Conservation (phyloP, 1,140 invertebrate genomes). For the Drosophila prosaltans region DNA sequence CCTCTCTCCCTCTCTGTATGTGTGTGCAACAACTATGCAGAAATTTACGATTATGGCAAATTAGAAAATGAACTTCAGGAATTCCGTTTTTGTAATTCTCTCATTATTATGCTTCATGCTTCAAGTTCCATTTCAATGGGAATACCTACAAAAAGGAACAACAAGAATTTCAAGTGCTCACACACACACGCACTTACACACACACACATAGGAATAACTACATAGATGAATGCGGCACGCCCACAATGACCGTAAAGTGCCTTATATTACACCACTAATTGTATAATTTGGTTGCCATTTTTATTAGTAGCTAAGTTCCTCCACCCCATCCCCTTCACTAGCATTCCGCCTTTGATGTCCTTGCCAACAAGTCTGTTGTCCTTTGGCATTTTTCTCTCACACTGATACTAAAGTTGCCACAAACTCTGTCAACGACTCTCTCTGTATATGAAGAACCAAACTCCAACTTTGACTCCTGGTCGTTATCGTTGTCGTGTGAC, state of each 20-base stretch:
- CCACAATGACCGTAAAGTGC: constrained; percentile 76
- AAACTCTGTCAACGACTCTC: background rate
- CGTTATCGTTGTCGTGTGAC: constrained; percentile 16
- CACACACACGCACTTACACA: constrained; percentile 11
- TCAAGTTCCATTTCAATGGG: background rate
- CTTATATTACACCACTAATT: constrained; percentile 79
- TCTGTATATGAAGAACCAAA: too few relatives aligned
- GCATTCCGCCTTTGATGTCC: constrained; percentile 58
- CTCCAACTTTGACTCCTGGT: constrained; percentile 4
- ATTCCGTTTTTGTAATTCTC: constrained; percentile 3
- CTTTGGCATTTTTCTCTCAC: background rate
- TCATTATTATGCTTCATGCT: constrained; percentile 6
- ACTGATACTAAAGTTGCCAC: background rate
- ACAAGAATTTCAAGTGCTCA: constrained; percentile 4
- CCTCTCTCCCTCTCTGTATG: too few relatives aligned
- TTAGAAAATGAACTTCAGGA: constrained; percentile 9
- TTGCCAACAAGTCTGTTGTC: constrained; percentile 24
- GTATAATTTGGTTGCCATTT: constrained; percentile 79
- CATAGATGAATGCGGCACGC: constrained; percentile 33
- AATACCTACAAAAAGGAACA: background rate
- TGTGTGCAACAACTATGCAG: background rate
- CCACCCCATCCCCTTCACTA: background rate
- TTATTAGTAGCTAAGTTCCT: constrained; percentile 64
- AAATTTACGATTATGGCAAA: constrained; percentile 11
- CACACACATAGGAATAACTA: constrained; percentile 55